These are phyloP conservation scores for Propithecus coquereli DNA, from an alignment of 2,113 vertebrate genomes.

Conservation along the genomic window DNA sequence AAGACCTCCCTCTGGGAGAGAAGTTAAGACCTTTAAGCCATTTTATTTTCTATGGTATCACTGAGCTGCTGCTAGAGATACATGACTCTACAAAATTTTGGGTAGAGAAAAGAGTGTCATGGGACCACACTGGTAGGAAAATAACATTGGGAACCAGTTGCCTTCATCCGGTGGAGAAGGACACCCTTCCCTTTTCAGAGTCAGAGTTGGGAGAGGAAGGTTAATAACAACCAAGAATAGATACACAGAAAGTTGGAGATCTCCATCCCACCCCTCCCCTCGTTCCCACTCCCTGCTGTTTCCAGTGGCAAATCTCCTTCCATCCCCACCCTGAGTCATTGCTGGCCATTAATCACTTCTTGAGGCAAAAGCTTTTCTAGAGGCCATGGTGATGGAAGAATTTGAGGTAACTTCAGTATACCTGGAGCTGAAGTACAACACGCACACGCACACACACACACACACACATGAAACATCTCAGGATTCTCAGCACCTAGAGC, in stretches of 20 bases:
- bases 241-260: fast-evolving
- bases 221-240: not conserved
- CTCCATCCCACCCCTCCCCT: fast-evolving
- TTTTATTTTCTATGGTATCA: not conserved
- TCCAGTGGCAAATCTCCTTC: no score
- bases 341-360: not conserved
- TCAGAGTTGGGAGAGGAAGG: not conserved
- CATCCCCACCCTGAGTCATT: not conserved
- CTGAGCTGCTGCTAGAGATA: not conserved
- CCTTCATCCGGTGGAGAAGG: not conserved
- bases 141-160: not conserved
- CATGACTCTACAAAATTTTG: not conserved
- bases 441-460: not conserved
- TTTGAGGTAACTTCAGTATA: not conserved
- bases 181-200: not conserved
- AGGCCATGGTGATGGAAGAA: not conserved
- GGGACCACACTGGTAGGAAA: not conserved
- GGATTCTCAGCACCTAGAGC: not conserved
- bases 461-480: no score
- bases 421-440: not conserved
- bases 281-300: fast-evolving
- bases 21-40: not conserved
- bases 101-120: not conserved
- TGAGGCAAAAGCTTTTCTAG: not conserved
- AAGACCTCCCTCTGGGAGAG: not conserved